Conservation (phyloP, 1,140 invertebrate genomes). For the Meloidogyne exigua region DNA sequence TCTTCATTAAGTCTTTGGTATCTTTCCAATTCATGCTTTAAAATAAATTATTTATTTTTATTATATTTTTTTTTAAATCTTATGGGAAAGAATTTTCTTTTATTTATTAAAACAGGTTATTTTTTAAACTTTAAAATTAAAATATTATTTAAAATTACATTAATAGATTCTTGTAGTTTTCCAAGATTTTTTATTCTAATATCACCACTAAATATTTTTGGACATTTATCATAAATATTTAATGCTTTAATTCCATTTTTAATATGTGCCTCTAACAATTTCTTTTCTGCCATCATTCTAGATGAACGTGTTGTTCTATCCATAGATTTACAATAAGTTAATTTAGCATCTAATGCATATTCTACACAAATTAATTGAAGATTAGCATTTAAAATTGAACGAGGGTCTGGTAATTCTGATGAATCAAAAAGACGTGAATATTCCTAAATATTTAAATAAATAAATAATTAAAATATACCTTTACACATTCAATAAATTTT, state of each 20-base stretch:
- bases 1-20: conserved; percentile 61
- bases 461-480: conserved; percentile 32
- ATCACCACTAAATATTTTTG: conserved; percentile 55
- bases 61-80: no score
- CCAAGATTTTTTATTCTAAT: conserved; percentile 52
- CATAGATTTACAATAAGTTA: conserved; percentile 44
- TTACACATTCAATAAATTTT: conserved; percentile 60
- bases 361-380: conserved; percentile 36
- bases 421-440: conserved; percentile 54
- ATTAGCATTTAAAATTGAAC: conserved; percentile 53
- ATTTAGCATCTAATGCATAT: conserved; percentile 48
- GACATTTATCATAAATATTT: conserved; percentile 59
- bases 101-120: no score
- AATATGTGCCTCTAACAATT: conserved; percentile 58
- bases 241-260: conserved; percentile 62
- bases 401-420: conserved; percentile 45
- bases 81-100: no score
- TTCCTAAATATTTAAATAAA: conserved; percentile 37
- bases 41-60: conserved; percentile 21
- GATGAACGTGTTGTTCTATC: conserved; percentile 45
- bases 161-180: conserved; percentile 60
- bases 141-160: conserved; percentile 42
- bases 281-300: conserved; percentile 63
- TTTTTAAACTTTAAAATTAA: neutral
- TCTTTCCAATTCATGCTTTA: conserved; percentile 60